Evolutionary conservation across 2,113 vertebrate genomes (phyloP), one percentile per base, ranked within the genome.

Genomic region (Alosa alosa): DNA sequence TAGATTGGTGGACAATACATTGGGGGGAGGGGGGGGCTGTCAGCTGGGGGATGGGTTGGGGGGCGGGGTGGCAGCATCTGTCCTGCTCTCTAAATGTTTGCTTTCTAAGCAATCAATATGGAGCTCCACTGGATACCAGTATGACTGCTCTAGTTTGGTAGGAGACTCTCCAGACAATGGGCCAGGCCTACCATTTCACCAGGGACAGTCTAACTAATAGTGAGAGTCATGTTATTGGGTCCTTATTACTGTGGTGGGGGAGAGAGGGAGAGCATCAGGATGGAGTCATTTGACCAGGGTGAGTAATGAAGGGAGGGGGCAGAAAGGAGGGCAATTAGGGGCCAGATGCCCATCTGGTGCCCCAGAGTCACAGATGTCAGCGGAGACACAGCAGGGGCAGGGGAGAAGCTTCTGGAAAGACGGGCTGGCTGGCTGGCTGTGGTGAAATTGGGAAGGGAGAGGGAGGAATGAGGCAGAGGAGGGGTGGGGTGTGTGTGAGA

Each of bases 311-410:
- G 25, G 41, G 41, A 83, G 86, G 86, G 84, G 81, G 90, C 84
- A 72, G 82, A 55, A 55, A 86, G 39, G 64, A 47, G n/a, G 46
- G 89, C 89, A 91, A 91, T 90, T 89, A 91, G 84, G 75, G 57
- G 84, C 84, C 88, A 89, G 25, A 57, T 78, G 86, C 86, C 88
- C 86, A 92, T 88, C 90, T 90, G 86, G 87, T 88, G 86, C 87
- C 47, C 75, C 86, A 17, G 86, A 78, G 78, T 39, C 86, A 84
- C 89, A 88, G 83, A 89, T 90, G 89, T 88, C 86, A 88, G 55
- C 81, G 36, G 52, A 84, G 83, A 85, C 44, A 52, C 20, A 31
- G 78, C 78, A 39, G 82, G 46, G 83, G 52, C 36, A 45, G 78
- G 88, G 39, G 84, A 78, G 83, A 86, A 89, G 82, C 81, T 75